Base-by-base conservation (phyloP, 2,113 vertebrate species). In the Cyanoramphus novaezelandiae region DNA sequence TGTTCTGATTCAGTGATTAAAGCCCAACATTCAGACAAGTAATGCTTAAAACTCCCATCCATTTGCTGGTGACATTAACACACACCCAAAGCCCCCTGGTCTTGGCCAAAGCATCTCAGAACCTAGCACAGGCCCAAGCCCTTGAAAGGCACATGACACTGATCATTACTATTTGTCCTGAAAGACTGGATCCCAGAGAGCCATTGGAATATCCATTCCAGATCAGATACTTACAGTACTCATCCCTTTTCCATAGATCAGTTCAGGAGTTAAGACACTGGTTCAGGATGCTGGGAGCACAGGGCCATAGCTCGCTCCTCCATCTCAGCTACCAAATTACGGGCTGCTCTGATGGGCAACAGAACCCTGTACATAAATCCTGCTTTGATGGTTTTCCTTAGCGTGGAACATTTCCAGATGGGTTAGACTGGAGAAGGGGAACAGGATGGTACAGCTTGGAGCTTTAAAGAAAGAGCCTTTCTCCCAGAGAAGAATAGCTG, bases 221-320 rank as follows among this genome's bases (percentile, higher is more conserved):
- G n/a, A 19, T n/a, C 17, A 13, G 17, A 8, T 21, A 39, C 15
- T 27, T 16, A 31, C 37, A 49, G 4, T 6, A 10, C 18, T 76
- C 15, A 11, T 31, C 8, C 41, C 49, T 44, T 50, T 17, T 41
- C 57, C 17, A 13, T 6, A 29, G 55, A 19, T 11, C 10, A 59
- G 28, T 31, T 28, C 25, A 10, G 33, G 39, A 55, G 28, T 20
- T 44, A 8, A 35, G 67, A 53, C 16, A 3, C 3, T 0, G 18
- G 8, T 37, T 59, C 0, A 0, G 60, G 28, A 43, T 27, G 11
- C 24, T 2, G 2, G 49, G 37, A 69, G 37, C 11, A 7, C 0
- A 10, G 16, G 33, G 27, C 39, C 35, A 3, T 4, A n/a, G 14
- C 18, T 46, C 6, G 15, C 17, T 5, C 4, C 17, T 55, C 41